phyloP scores from a whole-genome alignment of 2,888 invertebrate genomes.

The Ariolimax columbianus region DNA sequence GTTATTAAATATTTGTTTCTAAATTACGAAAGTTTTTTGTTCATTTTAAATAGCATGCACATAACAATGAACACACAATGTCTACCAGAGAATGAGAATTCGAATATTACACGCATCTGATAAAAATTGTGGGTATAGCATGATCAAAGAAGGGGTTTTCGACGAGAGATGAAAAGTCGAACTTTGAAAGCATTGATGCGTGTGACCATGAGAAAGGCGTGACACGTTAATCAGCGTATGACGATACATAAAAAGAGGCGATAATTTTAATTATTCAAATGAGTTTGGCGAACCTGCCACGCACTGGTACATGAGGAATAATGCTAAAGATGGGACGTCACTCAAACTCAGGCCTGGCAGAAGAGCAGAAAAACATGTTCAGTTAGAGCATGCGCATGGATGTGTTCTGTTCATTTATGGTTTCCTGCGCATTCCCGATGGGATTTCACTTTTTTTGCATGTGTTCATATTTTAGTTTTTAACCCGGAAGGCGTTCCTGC shows the following conservation, averaged over 20 bases:
- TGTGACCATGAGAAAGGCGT: conserved; percentile 14
- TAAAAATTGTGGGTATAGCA: not conserved
- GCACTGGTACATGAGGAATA: conserved; percentile 31
- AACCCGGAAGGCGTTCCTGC: conserved; percentile 5
- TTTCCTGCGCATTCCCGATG: conserved; percentile 2
- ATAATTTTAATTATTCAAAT: conserved; percentile 45
- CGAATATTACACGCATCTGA: conserved; percentile 4
- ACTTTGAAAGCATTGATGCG: conserved; percentile 22
- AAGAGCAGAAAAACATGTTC: conserved; percentile 18
- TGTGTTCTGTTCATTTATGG: conserved; percentile 41
- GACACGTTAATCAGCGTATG: conserved; percentile 42
- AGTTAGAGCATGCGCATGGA: conserved; percentile 9
- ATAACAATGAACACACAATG: not conserved
- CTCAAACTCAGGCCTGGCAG: conserved; percentile 5
- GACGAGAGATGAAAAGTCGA: conserved; percentile 2
- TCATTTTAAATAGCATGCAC: not conserved
- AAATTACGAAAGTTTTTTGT: not conserved
- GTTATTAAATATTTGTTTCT: not conserved
- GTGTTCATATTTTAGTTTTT: conserved; percentile 39
- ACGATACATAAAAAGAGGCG: conserved; percentile 38
- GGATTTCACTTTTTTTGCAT: conserved; percentile 23
- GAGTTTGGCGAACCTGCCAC: conserved; percentile 17
- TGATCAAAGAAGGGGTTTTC: not conserved
- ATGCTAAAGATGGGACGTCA: conserved; percentile 34
- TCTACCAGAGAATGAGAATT: not conserved